A percentile compares a stretch with the other conserved stretches of the same genome.
phyloP scores from a whole-genome alignment of 2,888 invertebrate genomes.

The Drosophila ustulata region DNA sequence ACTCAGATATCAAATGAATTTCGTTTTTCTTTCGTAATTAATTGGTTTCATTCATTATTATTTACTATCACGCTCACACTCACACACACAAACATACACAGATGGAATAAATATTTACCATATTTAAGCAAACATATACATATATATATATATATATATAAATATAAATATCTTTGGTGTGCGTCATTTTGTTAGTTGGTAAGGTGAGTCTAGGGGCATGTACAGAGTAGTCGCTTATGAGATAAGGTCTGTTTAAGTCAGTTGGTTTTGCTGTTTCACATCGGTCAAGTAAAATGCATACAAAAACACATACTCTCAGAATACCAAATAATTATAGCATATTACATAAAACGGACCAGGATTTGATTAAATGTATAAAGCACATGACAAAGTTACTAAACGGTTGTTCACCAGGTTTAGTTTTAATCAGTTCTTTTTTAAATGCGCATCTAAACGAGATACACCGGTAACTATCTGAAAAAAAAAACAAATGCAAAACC shows the following conservation, averaged over 20 bases:
- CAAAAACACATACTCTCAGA: conserved; percentile 9
- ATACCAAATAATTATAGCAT: conserved; percentile 13
- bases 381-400: conserved; percentile 70
- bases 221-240: conserved; percentile 60
- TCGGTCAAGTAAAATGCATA: conserved; percentile 35
- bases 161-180: conserved; percentile 33
- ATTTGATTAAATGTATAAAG: conserved; percentile 74
- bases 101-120: conserved; percentile 15
- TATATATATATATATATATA: conserved; percentile 5
- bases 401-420: conserved; percentile 63
- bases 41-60: conserved; percentile 15
- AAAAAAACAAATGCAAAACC: conserved; percentile 13
- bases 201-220: conserved; percentile 45
- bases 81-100: conserved; percentile 3
- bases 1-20: conserved; percentile 46
- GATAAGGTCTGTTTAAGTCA: conserved; percentile 55
- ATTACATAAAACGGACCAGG: conserved; percentile 66
- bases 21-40: conserved; percentile 38
- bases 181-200: conserved; percentile 50
- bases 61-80: conserved; percentile 11
- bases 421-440: conserved; percentile 41
- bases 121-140: conserved; percentile 31
- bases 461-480: conserved; percentile 35
- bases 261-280: conserved; percentile 28
- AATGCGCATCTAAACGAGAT: conserved; percentile 21